These are phyloP conservation scores for Noctua janthe DNA, from an alignment of 2,888 invertebrate genomes.

Conservation along the genomic window DNA sequence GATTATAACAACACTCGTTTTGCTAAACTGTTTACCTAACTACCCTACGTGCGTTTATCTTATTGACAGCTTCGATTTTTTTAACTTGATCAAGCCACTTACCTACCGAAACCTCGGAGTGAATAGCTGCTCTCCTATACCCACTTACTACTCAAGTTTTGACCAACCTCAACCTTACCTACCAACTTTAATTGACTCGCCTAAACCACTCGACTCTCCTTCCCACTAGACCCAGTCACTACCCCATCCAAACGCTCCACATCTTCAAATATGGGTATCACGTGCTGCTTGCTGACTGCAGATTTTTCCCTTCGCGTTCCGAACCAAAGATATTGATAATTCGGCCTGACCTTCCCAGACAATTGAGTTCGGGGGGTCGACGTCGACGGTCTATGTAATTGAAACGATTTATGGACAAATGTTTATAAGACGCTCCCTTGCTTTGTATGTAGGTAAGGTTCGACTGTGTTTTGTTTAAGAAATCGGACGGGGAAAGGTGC, in stretches of 20 bases:
- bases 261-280: slow-evolving; percentile 77
- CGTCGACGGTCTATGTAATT: slow-evolving; percentile 56
- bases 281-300: slow-evolving; percentile 78
- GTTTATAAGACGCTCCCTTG: slow-evolving; percentile 54
- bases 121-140: not conserved
- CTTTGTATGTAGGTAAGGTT: slow-evolving; percentile 19
- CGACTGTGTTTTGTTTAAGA: slow-evolving; percentile 28
- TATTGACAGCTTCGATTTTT: not conserved
- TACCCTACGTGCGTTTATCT: not conserved
- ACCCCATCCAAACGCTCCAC: slow-evolving; percentile 65
- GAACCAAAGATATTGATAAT: slow-evolving; percentile 81
- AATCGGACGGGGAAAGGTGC: not conserved
- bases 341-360: slow-evolving; percentile 68
- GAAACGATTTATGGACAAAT: slow-evolving; percentile 69
- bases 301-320: slow-evolving; percentile 78
- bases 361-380: slow-evolving; percentile 65
- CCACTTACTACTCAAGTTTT: not conserved
- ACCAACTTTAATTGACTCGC: not conserved
- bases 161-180: not conserved
- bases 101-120: not conserved
- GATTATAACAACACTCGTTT: not conserved
- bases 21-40: not conserved
- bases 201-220: not conserved
- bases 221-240: slow-evolving; percentile 45
- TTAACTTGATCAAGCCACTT: not conserved